Evolutionary conservation across 1,140 invertebrate genomes (phyloP), one percentile per base, ranked within the genome.

Genomic region (Conopomorpha cramerella): DNA sequence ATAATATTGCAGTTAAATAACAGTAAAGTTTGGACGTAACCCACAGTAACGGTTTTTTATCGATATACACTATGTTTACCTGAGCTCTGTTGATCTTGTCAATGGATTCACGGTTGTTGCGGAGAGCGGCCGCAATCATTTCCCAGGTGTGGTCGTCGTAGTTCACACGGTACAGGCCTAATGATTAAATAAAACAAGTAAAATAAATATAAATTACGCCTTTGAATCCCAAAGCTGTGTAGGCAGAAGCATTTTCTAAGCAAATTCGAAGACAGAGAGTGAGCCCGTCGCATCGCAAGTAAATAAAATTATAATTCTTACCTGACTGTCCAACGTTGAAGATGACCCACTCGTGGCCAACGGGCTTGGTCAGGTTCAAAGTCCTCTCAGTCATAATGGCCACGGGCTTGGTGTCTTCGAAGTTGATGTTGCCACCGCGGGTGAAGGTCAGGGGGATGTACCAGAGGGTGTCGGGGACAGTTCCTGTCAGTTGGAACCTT

Each of bases 91-190:
- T 94, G 0, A 87, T 56, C 32, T 81, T 81, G 45, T 86, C 81
- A 35, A 74, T 53, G 17, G 90, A 87, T 3, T 66, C 64, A 44
- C 67, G 45, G 41, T 79, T 74, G 2, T 58, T 45, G 0, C 65
- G 56, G 3, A 91, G 57, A 8, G 74, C 66, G 0, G 68, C 16
- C 12, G 81, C 79, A 16, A 88, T 79, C 16, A 74, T 70, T 33
- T 82, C 53, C 90, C 90, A 93, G 16, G 82, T 84, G 6, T 52
- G 49, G 1, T 76, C 59, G 39, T 91, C 86, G 58, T 95, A 94
- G 52, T 88, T 88, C 0, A 93, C 89, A 14, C 91, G 81, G 63
- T 92, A 93, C 42, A 86, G 88, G 16, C 89, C 90, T 81, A 50
- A 30, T 43, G 44, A 28, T 16, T n/a, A 23, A 18, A 34, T 16